Conservation (phyloP, 2,797 vertebrate genomes). For the Manis crassicaudata region DNA sequence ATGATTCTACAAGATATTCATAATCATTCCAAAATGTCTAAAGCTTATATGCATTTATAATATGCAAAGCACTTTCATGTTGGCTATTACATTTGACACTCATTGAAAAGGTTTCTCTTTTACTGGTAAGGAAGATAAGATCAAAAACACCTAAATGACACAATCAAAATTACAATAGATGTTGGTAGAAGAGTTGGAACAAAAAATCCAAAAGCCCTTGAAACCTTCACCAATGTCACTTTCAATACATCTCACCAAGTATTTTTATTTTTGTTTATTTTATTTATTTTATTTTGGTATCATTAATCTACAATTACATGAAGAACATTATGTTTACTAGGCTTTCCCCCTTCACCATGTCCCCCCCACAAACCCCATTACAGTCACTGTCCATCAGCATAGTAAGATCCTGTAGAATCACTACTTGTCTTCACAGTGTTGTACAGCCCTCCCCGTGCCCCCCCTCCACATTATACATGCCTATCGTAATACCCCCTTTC, state of each 20-base stretch:
- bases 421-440: no score
- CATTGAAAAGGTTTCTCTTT: not conserved
- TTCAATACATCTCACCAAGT: not conserved
- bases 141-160: not conserved
- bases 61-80: not conserved
- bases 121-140: not conserved
- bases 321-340: no score
- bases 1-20: not conserved
- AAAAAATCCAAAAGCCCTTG: not conserved
- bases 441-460: no score
- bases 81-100: not conserved
- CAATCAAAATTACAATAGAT: not conserved
- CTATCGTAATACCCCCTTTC: no score
- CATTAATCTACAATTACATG: no score
- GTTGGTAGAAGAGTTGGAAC: not conserved
- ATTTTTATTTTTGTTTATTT: not conserved
- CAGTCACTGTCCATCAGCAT: no score
- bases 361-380: no score
- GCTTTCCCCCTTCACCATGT: no score
- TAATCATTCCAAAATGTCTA: conserved; percentile 4
- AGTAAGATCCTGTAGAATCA: no score
- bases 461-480: no score
- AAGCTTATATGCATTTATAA: not conserved
- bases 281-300: no score
- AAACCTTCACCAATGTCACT: not conserved